Conservation (phyloP, 1,140 invertebrate species). For the Pantala flavescens region DNA sequence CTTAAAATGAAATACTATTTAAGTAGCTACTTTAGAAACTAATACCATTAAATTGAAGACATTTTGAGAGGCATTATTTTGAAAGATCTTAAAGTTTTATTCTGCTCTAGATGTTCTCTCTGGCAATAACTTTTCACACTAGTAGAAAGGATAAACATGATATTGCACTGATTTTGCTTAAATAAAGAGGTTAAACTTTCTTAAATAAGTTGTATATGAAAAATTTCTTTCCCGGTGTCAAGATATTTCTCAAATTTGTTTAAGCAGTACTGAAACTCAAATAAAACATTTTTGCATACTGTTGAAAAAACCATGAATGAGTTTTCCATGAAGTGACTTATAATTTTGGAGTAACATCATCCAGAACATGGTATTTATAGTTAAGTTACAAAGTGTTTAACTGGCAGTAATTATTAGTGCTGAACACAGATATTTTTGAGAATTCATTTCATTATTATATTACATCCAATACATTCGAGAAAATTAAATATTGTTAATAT, state of each 20-base stretch:
- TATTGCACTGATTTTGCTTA: too few relatives aligned
- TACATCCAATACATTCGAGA: background rate
- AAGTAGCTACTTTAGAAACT: background rate
- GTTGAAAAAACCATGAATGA: too few relatives aligned
- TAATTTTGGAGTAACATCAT: background rate
- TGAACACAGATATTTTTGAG: background rate
- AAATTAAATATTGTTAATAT: background rate
- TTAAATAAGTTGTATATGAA: too few relatives aligned
- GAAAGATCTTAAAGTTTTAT: background rate
- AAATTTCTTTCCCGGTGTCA: too few relatives aligned
- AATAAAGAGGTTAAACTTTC: too few relatives aligned
- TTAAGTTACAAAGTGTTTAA: background rate
- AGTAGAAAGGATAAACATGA: too few relatives aligned
- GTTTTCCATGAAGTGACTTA: background rate
- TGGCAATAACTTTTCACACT: too few relatives aligned
- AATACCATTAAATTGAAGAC: background rate
- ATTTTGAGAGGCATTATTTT: background rate
- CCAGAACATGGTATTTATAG: background rate
- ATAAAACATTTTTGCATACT: too few relatives aligned
- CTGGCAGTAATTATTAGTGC: background rate
- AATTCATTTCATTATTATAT: background rate
- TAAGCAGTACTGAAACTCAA: too few relatives aligned
- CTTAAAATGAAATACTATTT: background rate
- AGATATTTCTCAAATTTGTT: too few relatives aligned
- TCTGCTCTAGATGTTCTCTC: too few relatives aligned